These are phyloP conservation scores for Agrotis segetum DNA, from an alignment of 2,888 invertebrate species.

Conservation along the genomic window DNA sequence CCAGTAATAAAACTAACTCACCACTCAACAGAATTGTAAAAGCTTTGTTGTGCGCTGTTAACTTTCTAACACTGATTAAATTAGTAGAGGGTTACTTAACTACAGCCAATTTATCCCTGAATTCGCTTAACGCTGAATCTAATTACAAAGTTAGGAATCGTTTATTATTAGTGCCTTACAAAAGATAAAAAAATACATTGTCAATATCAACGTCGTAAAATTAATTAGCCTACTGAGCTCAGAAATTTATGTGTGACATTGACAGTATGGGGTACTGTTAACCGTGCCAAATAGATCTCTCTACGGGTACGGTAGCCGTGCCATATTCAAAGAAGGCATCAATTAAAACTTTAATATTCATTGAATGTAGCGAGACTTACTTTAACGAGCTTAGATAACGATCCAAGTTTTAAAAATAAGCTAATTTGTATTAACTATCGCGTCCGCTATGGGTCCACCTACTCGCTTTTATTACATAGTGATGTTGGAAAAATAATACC, in stretches of 20 bases:
- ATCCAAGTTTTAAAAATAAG: conserved; percentile 60
- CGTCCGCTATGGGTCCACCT: conserved; percentile 41
- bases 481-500: conserved; percentile 29
- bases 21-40: conserved; percentile 42
- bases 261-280: conserved; percentile 81
- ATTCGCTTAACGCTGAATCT: conserved; percentile 22
- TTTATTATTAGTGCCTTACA: conserved; percentile 1
- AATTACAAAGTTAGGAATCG: conserved; percentile 24
- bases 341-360: conserved; percentile 85
- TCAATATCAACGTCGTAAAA: conserved; percentile 29
- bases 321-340: conserved; percentile 78
- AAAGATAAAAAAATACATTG: conserved; percentile 30
- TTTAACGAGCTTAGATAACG: conserved; percentile 62
- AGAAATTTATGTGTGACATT: conserved; percentile 73
- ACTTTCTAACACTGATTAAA: conserved; percentile 41
- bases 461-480: conserved; percentile 36
- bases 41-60: conserved; percentile 41
- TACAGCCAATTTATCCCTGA: neutral
- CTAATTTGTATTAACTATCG: conserved; percentile 61
- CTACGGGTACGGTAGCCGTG: conserved; percentile 62
- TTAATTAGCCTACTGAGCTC: conserved; percentile 58
- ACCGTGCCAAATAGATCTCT: conserved; percentile 77
- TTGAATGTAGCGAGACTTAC: conserved; percentile 72
- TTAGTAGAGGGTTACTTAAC: conserved; percentile 16
- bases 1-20: conserved; percentile 43